phyloP scores from a whole-genome alignment of 2,113 vertebrate species.

The Sardina pilchardus region DNA sequence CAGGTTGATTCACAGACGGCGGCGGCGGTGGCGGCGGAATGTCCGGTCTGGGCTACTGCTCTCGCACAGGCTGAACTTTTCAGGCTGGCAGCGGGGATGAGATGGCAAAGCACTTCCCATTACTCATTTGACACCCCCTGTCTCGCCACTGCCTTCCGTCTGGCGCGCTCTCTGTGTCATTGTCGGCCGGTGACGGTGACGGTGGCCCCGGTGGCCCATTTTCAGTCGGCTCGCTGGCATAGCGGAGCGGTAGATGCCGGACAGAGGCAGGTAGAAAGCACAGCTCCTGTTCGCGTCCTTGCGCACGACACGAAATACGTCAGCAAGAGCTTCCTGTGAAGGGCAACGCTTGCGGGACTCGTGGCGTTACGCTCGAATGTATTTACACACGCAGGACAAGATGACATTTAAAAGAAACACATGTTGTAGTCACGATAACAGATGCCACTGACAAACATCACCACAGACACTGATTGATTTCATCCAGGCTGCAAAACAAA shows the following conservation, averaged over 20 bases:
- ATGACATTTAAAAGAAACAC: not conserved
- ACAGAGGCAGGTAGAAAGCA: constrained; percentile 6
- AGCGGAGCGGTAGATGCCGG: constrained; percentile 12
- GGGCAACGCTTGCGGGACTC: not conserved
- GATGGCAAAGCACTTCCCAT: constrained; percentile 64
- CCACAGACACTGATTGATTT: not conserved
- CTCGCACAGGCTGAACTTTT: constrained; percentile 68
- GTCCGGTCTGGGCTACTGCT: constrained; percentile 60
- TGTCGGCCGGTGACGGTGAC: constrained; percentile 67
- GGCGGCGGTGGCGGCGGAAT: constrained; percentile 57
- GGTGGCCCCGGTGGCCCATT: constrained; percentile 61
- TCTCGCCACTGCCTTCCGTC: constrained; percentile 61
- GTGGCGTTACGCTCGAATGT: not conserved
- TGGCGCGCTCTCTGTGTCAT: constrained; percentile 75
- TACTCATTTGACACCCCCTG: constrained; percentile 69
- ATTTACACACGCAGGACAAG: not conserved
- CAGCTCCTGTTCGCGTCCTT: not conserved
- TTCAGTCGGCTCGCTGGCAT: constrained; percentile 28
- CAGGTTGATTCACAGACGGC: constrained; percentile 47
- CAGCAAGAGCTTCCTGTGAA: not conserved
- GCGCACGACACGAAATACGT: not conserved
- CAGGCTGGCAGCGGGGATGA: constrained; percentile 63
- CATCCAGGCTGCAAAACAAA: not conserved
- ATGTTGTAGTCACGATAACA: not conserved
- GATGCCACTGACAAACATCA: not conserved